Conservation (phyloP, 2,113 vertebrate species). For the Rostratula benghalensis region DNA sequence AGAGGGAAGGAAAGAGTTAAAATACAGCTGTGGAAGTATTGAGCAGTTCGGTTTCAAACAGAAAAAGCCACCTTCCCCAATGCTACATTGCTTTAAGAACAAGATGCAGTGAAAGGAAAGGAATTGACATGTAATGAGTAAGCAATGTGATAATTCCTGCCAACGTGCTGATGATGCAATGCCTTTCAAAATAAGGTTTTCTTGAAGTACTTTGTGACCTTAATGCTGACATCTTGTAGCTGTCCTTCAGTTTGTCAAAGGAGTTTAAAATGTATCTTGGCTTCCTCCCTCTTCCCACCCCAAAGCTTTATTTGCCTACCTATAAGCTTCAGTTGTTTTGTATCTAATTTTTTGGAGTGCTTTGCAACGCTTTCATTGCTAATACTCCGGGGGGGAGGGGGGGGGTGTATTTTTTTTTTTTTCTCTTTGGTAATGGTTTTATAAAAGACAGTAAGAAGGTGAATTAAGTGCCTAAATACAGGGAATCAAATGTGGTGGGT, state of each 20-base stretch:
- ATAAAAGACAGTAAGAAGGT: neutral
- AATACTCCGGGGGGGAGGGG: too few species aligned
- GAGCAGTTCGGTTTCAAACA: neutral
- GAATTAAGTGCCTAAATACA: neutral
- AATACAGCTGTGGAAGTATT: neutral
- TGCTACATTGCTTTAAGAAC: neutral
- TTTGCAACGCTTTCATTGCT: neutral
- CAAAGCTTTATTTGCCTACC: neutral
- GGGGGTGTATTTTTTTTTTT: too few species aligned
- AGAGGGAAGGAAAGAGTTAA: neutral
- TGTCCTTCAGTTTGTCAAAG: neutral
- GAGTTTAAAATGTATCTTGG: neutral
- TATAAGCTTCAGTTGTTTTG: neutral
- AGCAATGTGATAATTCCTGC: neutral
- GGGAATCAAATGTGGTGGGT: neutral
- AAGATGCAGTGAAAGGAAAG: neutral
- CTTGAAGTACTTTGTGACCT: neutral
- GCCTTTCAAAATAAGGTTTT: neutral
- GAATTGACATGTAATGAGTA: neutral
- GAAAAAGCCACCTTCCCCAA: neutral
- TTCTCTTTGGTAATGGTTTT: neutral
- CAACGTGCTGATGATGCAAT: neutral
- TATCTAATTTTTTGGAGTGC: neutral
- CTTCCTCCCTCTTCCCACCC: rapidly evolving
- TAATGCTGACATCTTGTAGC: neutral